Base-by-base conservation (phyloP, 1,140 invertebrate genomes). In the Matsumurasca onukii region DNA sequence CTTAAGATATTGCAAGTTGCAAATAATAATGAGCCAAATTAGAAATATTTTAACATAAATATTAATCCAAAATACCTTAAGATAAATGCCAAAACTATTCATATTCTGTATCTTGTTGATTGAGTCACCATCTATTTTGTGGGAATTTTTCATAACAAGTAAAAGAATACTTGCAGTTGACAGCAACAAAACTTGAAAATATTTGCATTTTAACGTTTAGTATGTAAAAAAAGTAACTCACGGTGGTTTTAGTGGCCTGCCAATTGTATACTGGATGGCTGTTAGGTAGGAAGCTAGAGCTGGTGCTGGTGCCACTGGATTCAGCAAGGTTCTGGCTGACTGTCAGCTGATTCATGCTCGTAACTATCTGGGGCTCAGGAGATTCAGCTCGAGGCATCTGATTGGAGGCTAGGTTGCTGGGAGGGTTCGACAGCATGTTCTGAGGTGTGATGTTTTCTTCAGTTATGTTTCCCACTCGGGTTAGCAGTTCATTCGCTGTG, bases 231-330 rank as follows among this genome's bases (percentile, higher is more conserved):
- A 45, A 12, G 9, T n/a, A 51, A 51, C 49, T 51, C 24, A 93
- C 85, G 0, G 88, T 89, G 0, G 86, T 85, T 75, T 91, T 91
- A 15, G 85, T 88, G 24, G 88, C 82, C 72, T 87, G 86, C 86
- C 86, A 88, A 75, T 88, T 88, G 73, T 86, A 85, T 1, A 59
- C 34, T 15, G 55, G 68, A 31, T 63, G 59, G 5, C 31, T 31
- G 31, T 63, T 63, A 31, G 59, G 31, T 20, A 20, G 30, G 24
- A 17, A 63, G n/a, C 27, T 31, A n/a, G 17, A 20, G n/a, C 49
- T 51, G n/a, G n/a, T 51, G 49, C n/a, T 51, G 49, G 3, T n/a
- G 5, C 49, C 49, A 31, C 12, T 17, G 17, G 15, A 13, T 2
- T 63, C 59, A 63, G n/a, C 39, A 20, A 51, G 49, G 5, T 5